Evolutionary conservation across 2,113 vertebrate species (phyloP), one percentile per base, ranked within the genome.

Genomic region (Forbesichthys agassizii): DNA sequence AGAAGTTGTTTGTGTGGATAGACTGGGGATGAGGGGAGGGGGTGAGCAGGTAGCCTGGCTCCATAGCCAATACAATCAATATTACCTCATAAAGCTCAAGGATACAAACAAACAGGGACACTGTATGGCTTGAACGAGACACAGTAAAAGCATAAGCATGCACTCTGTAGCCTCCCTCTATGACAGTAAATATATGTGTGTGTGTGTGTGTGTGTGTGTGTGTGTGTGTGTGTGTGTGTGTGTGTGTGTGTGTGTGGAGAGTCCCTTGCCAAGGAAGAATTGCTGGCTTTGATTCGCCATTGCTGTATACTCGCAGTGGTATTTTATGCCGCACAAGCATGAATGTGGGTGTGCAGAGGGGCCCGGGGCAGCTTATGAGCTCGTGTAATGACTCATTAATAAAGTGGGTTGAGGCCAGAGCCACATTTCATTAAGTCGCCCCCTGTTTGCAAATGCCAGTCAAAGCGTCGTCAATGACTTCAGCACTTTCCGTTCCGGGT

Each of bases 381-480:
- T 77, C 42, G 85, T 62, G 7, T 80, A 86, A 85, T 71, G 73
- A 73, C 70, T 90, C 70, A 79, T 90, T 86, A 87, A 88, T 86
- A 86, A 86, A 80, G 81, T 78, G 83, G 72, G 78, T 48, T 1
- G 60, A 57, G 75, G 53, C 78, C 74, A 48, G 61, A 83, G 76
- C 76, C 76, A 74, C 78, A 87, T 88, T 90, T 86, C 79, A 82
- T 82, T 79, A 82, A 83, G 71, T 85, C 27, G 52, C 52, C 42
- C 8, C 55, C 18, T 27, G 69, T 80, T 72, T 74, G 79, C 64
- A 79, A 81, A 85, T 42, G 77, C 61, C 80, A 85, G 51, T 85
- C 65, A 83, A 70, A 73, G 27, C 71, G 14, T 54, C 11, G 4
- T 7, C 52, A 84, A 85, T 63, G 59, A 68, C 65, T 48, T 0